These are phyloP conservation scores for Morus bassanus DNA, from an alignment of 2,797 vertebrate genomes.

Conservation along the genomic window DNA sequence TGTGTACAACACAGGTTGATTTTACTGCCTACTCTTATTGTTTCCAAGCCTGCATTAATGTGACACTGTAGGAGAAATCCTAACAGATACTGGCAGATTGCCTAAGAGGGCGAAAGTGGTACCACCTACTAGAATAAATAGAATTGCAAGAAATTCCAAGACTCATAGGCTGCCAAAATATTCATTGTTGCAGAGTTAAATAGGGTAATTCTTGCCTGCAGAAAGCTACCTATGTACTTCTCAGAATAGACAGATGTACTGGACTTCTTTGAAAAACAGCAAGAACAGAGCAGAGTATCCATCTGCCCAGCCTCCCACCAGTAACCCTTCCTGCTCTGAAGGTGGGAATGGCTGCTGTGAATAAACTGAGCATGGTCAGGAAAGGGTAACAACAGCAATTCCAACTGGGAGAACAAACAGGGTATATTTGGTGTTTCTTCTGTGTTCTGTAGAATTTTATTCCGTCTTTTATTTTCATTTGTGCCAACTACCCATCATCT, in stretches of 20 bases:
- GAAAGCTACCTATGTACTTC: not conserved
- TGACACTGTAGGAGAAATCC: not conserved
- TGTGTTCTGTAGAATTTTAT: not conserved
- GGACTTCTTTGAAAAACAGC: not conserved
- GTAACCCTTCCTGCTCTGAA: not conserved
- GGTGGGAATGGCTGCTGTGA: not conserved
- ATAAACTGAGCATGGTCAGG: not conserved
- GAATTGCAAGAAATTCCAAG: not conserved
- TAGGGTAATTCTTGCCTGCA: not conserved
- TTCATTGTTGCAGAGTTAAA: not conserved
- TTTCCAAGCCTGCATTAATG: not conserved
- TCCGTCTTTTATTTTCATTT: not conserved
- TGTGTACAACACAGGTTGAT: not conserved
- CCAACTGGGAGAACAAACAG: not conserved
- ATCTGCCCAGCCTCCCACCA: not conserved
- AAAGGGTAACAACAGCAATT: not conserved
- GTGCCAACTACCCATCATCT: not conserved
- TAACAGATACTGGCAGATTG: not conserved
- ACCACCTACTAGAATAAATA: not conserved
- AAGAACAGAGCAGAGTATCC: not conserved
- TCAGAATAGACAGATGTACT: not conserved
- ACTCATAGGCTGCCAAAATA: not conserved
- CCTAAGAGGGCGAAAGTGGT: not conserved
- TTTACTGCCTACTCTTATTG: not conserved
- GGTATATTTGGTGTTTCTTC: not conserved